Conservation (phyloP, 2,888 invertebrate species). For the Cosmia trapezina region DNA sequence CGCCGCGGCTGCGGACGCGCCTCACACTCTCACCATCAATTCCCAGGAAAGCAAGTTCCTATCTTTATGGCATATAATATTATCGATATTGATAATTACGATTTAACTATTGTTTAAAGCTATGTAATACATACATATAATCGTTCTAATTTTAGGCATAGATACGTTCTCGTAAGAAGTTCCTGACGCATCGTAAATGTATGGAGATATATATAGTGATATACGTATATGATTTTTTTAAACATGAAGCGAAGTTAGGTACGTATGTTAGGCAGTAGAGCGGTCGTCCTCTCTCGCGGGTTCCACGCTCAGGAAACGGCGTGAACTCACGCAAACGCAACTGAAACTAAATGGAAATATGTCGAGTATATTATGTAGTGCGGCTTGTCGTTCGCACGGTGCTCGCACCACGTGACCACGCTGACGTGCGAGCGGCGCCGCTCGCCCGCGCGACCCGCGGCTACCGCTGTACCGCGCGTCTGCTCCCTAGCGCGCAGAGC, state of each 20-base stretch:
- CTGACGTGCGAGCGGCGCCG: constrained; percentile 48
- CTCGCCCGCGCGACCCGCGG: constrained; percentile 59
- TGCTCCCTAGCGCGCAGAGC: constrained; percentile 67
- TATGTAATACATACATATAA: constrained; percentile 91
- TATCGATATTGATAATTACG: constrained; percentile 91
- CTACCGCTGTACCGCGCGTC: constrained; percentile 65
- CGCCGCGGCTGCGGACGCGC: constrained; percentile 86
- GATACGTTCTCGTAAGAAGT: constrained; percentile 91
- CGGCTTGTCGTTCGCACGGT: constrained; percentile 62
- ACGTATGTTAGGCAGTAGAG: constrained; percentile 90
- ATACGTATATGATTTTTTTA: constrained; percentile 91
- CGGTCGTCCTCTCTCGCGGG: constrained; percentile 88
- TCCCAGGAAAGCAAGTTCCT: constrained; percentile 91
- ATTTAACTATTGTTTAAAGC: constrained; percentile 91
- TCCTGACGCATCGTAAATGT: constrained; percentile 91
- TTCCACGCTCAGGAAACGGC: constrained; percentile 70
- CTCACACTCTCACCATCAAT: constrained; percentile 86
- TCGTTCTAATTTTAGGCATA: constrained; percentile 91
- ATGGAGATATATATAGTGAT: constrained; percentile 90
- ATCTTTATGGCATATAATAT: constrained; percentile 91
- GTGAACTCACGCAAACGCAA: constrained; percentile 65
- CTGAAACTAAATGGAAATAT: constrained; percentile 58
- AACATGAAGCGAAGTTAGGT: constrained; percentile 90
- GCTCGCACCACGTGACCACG: constrained; percentile 61
- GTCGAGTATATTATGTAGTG: constrained; percentile 49